Evolutionary conservation across 2,797 vertebrate species (phyloP).

Genomic region (Alfaro cultratus): DNA sequence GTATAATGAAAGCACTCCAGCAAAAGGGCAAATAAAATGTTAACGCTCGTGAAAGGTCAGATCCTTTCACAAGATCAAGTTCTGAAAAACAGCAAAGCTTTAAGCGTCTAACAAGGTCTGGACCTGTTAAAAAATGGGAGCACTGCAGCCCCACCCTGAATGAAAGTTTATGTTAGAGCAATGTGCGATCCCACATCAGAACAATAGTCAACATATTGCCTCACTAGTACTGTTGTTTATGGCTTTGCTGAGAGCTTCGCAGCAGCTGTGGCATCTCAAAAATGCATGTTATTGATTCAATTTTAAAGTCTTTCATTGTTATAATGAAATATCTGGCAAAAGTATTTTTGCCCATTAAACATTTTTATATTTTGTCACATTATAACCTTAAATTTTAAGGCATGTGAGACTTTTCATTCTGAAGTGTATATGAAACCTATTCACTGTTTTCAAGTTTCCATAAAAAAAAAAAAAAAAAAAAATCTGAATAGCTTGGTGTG

Average conservation of each 20-base stretch:
- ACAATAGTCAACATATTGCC: slow-evolving; percentile 1
- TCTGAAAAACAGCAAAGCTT: slow-evolving; percentile 32
- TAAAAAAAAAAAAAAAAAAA: neutral
- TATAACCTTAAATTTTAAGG: neutral
- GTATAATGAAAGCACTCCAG: slow-evolving; percentile 31
- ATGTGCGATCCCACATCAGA: slow-evolving; percentile 31
- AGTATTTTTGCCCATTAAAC: neutral
- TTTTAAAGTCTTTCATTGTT: neutral
- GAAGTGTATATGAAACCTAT: neutral
- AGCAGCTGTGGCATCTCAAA: slow-evolving; percentile 39
- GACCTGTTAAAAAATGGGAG: slow-evolving; percentile 10
- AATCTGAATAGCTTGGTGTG: neutral
- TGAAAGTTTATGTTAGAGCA: slow-evolving; percentile 23
- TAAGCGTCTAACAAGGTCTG: slow-evolving; percentile 23
- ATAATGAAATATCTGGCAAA: neutral
- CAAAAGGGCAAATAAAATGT: slow-evolving; percentile 65
- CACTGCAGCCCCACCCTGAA: slow-evolving; percentile 16
- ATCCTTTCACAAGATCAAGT: slow-evolving; percentile 39
- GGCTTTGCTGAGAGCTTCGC: slow-evolving; percentile 33
- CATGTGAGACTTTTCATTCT: neutral
- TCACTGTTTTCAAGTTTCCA: neutral
- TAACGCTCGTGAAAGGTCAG: slow-evolving; percentile 57
- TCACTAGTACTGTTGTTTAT: slow-evolving; percentile 29
- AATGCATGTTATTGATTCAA: slow-evolving; percentile 11
- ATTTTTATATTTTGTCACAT: neutral